Percentiles rank a stretch among this genome's conserved stretches.
Conservation (phyloP, 2,113 vertebrate genomes). For the Corythoichthys intestinalis region DNA sequence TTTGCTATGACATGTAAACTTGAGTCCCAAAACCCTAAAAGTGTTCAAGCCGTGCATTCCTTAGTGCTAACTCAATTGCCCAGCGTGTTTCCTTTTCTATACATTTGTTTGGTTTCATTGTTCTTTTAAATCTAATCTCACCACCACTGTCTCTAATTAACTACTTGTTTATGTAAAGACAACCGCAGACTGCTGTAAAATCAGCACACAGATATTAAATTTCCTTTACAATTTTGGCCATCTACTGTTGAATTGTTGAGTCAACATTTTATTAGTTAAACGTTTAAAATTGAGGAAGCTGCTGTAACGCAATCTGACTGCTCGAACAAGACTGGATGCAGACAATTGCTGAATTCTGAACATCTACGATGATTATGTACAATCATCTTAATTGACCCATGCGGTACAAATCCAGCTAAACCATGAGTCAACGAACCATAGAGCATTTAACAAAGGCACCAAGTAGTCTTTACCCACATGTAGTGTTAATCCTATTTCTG, state of each 20-base stretch:
- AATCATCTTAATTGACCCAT: not conserved
- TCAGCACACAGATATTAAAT: not conserved
- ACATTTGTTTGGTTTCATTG: not conserved
- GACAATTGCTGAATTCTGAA: not conserved
- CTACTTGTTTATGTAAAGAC: not conserved
- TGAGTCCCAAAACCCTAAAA: not conserved
- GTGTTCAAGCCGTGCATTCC: conserved; percentile 5
- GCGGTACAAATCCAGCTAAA: not conserved
- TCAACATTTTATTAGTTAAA: not conserved
- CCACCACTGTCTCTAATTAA: not conserved
- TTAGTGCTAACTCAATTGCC: not conserved
- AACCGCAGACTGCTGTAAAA: not conserved
- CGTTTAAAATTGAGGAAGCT: not conserved
- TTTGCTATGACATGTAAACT: not conserved
- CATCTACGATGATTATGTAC: not conserved
- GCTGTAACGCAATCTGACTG: not conserved
- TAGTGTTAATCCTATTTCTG: conserved; percentile 10
- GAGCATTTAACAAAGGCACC: not conserved
- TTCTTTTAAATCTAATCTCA: not conserved
- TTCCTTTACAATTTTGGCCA: not conserved
- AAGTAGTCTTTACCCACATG: not conserved
- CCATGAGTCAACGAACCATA: not conserved
- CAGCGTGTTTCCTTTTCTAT: not conserved
- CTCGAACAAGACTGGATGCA: not conserved
- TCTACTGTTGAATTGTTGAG: not conserved